Conservation (phyloP, 1,140 invertebrate species). For the Idris sp. region DNA sequence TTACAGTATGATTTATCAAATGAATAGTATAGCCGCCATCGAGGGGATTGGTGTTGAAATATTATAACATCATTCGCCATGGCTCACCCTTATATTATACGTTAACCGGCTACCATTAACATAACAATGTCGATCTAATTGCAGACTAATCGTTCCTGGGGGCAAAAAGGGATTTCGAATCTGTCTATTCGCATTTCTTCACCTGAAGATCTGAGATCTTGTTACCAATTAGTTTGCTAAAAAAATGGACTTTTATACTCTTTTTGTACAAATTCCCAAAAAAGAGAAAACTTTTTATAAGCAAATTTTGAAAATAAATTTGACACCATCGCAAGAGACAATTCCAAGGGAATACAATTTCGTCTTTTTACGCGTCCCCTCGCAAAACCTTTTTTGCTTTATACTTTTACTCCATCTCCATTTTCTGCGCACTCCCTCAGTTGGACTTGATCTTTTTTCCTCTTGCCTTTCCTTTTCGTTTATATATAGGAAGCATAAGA, state of each 20-base stretch:
- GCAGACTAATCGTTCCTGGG: constrained; percentile 72
- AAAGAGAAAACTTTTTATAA: too few species aligned
- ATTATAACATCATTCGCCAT: constrained; percentile 75
- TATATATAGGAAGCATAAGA: constrained; percentile 77
- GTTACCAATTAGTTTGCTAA: constrained; percentile 30
- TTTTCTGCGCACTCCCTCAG: constrained; percentile 38
- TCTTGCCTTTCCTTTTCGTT: constrained; percentile 67
- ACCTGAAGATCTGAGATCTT: constrained; percentile 8
- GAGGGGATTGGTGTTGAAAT: constrained; percentile 74
- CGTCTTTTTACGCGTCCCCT: too few species aligned
- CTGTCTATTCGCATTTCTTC: constrained; percentile 34
- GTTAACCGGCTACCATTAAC: constrained; percentile 71
- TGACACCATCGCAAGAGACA: too few species aligned
- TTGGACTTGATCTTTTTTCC: constrained; percentile 34
- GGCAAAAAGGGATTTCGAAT: constrained; percentile 41
- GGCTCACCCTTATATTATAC: constrained; percentile 74
- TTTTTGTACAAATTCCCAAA: too few species aligned
- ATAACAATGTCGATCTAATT: constrained; percentile 78
- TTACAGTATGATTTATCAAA: constrained; percentile 75
- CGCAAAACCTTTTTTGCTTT: constrained; percentile 34
- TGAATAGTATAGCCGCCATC: too few species aligned
- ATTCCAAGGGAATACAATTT: too few species aligned
- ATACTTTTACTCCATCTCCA: constrained; percentile 18
- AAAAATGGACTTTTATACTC: constrained; percentile 13
- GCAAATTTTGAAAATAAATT: constrained; percentile 19